Evolutionary conservation across 2,113 vertebrate genomes (phyloP).

Genomic region (Morone saxatilis): DNA sequence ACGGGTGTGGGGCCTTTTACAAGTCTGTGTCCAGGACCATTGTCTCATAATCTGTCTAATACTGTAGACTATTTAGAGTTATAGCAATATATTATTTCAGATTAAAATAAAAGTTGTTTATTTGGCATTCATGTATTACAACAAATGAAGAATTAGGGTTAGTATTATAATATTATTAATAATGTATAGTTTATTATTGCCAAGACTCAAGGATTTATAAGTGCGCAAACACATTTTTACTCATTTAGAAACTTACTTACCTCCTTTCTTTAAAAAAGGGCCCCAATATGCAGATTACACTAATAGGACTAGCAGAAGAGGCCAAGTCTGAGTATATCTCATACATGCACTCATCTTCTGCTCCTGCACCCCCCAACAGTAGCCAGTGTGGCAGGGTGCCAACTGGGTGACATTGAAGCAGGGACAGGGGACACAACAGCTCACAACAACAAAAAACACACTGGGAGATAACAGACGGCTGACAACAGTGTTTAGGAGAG

Average conservation of each 20-base stretch:
- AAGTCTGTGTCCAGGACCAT: background rate
- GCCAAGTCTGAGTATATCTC: constrained; percentile 13
- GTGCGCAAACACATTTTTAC: background rate
- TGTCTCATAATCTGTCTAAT: background rate
- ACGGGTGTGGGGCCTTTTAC: background rate
- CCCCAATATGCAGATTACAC: constrained; percentile 7
- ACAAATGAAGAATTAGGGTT: background rate
- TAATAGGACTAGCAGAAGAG: constrained; percentile 7
- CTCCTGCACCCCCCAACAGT: constrained; percentile 11
- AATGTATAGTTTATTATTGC: background rate
- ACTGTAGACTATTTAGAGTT: background rate
- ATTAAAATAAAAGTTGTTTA: background rate
- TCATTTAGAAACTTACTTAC: constrained; percentile 22
- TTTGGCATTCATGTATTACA: background rate
- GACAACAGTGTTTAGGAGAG: constrained; percentile 57
- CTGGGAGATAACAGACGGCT: constrained; percentile 46
- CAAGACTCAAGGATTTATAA: background rate
- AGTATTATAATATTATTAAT: too few species aligned
- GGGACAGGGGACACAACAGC: constrained; percentile 36
- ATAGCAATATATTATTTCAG: background rate
- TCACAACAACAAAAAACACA: constrained; percentile 40
- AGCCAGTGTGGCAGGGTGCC: constrained; percentile 49
- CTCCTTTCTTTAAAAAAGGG: background rate
- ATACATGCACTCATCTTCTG: constrained; percentile 21
- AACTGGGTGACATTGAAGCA: constrained; percentile 73